phyloP scores from a whole-genome alignment of 2,888 invertebrate species.

The Cyaniris semiargus region DNA sequence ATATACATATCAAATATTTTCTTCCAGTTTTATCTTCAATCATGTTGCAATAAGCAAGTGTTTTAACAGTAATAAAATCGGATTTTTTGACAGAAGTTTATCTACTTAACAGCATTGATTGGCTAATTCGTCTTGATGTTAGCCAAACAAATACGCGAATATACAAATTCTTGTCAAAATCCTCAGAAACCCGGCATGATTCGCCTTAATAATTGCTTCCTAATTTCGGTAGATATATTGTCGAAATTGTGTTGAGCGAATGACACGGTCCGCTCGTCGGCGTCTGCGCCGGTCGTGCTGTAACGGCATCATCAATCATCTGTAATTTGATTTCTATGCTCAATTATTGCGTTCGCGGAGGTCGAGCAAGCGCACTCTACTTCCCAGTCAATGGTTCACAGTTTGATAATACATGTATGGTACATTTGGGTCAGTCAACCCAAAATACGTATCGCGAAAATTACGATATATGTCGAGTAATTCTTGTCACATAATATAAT shows the following conservation, averaged over 20 bases:
- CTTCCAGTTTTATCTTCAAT: too few species aligned
- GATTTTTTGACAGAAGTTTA: too few species aligned
- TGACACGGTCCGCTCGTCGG: constrained; percentile 69
- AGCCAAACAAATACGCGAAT: too few species aligned
- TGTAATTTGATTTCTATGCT: constrained; percentile 81
- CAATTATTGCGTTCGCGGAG: constrained; percentile 79
- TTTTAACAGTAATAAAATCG: too few species aligned
- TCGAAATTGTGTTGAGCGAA: constrained; percentile 72
- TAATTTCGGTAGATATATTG: constrained; percentile 50
- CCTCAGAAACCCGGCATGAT: background rate
- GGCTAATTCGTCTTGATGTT: too few species aligned
- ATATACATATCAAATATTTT: too few species aligned
- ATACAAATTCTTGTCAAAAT: too few species aligned
- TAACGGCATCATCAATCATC: constrained; percentile 80
- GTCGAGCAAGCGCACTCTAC: constrained; percentile 64
- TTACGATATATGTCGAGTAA: background rate
- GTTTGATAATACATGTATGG: constrained; percentile 46
- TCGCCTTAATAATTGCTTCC: constrained; percentile 4
- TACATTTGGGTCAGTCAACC: constrained; percentile 41
- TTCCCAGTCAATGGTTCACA: constrained; percentile 56
- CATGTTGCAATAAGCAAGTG: too few species aligned
- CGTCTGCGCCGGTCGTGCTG: constrained; percentile 74
- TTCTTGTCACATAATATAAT: background rate
- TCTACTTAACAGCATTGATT: too few species aligned
- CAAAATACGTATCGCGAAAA: constrained; percentile 17